These are phyloP conservation scores for zebrafish (Danio rerio) DNA, from an alignment of 2,113 vertebrate species.

Conservation along the genomic window GRCz12tu NC_133182.1:11050001-11050500, in stretches of 20 bases:
- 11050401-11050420: neutral
- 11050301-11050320: conserved; percentile 54
- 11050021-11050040: conserved; percentile 14
- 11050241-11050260: conserved; percentile 26
- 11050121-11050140: conserved; percentile 10
- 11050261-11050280: conserved; percentile 13
- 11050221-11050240: conserved; percentile 38
- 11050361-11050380: conserved; percentile 43
- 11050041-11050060: neutral
- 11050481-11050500: too few species aligned
- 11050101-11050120: conserved; percentile 30
- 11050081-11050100: conserved; percentile 38
- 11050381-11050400: conserved; percentile 42
- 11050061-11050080: neutral
- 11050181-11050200: conserved; percentile 9
- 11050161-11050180: conserved; percentile 3
- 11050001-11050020: conserved; percentile 40
- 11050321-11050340: conserved; percentile 44
- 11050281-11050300: conserved; percentile 39
- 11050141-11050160: conserved; percentile 40
- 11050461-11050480: too few species aligned
- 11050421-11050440: conserved; percentile 26
- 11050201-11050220: conserved; percentile 16
- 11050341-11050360: conserved; percentile 27
- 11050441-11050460: neutral